phyloP scores from a whole-genome alignment of 2,888 invertebrate species.

The Sylvicola fuscatus region DNA sequence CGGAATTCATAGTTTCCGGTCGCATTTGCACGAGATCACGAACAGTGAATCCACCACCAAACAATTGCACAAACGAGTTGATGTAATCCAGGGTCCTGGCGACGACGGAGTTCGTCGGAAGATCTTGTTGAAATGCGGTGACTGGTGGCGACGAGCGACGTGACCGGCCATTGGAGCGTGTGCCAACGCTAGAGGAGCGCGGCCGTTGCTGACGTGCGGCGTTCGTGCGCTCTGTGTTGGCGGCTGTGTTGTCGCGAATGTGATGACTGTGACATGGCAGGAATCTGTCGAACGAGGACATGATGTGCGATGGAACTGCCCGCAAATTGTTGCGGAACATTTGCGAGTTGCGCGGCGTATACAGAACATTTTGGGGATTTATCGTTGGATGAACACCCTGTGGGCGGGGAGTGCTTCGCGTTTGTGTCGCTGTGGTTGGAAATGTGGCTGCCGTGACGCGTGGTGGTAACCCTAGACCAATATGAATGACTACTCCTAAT shows the following conservation, averaged over 20 bases:
- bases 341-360: too few species aligned
- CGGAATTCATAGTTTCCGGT: not conserved
- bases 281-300: slow-evolving; percentile 28
- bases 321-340: too few species aligned
- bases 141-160: too few species aligned
- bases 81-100: too few species aligned
- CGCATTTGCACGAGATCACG: not conserved
- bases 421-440: slow-evolving; percentile 49
- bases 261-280: slow-evolving; percentile 54
- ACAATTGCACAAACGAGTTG: not conserved
- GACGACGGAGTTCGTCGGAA: too few species aligned
- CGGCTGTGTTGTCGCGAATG: slow-evolving; percentile 22
- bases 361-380: slow-evolving; percentile 25
- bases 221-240: too few species aligned
- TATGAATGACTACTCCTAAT: too few species aligned
- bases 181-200: slow-evolving; percentile 2
- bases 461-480: slow-evolving; percentile 7
- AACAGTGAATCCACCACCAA: not conserved
- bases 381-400: slow-evolving; percentile 41
- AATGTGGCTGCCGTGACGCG: slow-evolving; percentile 44
- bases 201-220: not conserved
- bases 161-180: slow-evolving; percentile 5
- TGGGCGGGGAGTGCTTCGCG: slow-evolving; percentile 43
- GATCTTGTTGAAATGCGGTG: too few species aligned
- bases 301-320: slow-evolving; percentile 20